Evolutionary conservation across 2,113 vertebrate species (phyloP), one percentile per base, ranked within the genome.

Genomic region (Myrmecophaga tridactyla): DNA sequence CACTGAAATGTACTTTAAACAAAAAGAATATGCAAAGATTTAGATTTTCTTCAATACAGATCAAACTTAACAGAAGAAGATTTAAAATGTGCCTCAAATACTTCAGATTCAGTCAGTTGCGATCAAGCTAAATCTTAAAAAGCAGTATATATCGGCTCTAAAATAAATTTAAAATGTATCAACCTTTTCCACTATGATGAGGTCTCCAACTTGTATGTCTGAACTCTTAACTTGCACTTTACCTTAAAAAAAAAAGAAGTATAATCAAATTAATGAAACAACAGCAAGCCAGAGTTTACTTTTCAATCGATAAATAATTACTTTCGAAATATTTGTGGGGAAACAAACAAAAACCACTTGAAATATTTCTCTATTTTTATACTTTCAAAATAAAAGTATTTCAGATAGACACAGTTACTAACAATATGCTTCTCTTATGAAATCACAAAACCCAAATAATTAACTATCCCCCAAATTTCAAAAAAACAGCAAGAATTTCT

Each of bases 151-250:
- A 97, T 67, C 97, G 23, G 58, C 92, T 97, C 95, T 98, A 96
- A 97, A 98, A 97, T 95, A 96, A 89, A 98, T 97, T 98, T 94
- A 73, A 96, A 96, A 98, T 82, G 93, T 95, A 98, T 95, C 98
- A 98, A 99, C 99, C 99, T 99, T 99, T 97, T 99, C 99, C 90
- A 99, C 99, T 95, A 99, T 99, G 98, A 99, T 99, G 98, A 99
- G 98, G 98, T 99, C 99, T 98, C 99, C 99, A 94, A 99, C 99
- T 98, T 99, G 99, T 96, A 99, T 99, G 98, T 99, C 99, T 97
- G 99, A 99, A 98, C 99, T 99, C 98, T 99, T 99, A 96, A 99
- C 99, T 98, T 99, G 99, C 94, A 99, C 98, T 99, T 99, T 99
- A 98, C 99, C 99, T 99, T 98, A 77, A 96, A 98, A 93, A 97